Base-by-base conservation (phyloP, 2,888 invertebrate species). In the Myopa tessellatipennis region DNA sequence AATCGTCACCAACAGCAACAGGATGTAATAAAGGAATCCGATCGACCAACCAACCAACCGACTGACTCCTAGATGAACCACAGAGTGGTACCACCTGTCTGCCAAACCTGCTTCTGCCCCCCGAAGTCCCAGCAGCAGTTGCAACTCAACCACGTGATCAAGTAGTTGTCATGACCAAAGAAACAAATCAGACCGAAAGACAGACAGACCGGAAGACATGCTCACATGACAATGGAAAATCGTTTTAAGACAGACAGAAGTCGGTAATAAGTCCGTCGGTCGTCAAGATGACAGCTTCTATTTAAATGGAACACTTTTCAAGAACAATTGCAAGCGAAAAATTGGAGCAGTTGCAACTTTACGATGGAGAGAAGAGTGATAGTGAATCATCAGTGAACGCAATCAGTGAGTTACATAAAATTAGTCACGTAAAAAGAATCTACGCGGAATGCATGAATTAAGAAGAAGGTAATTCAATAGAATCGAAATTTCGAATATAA, bases 81-180 rank as follows among this genome's bases (percentile, higher is more conserved):
- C 18, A 10, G 18, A 58, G 16, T 58, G 6, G 18, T 6, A n/a
- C 63, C 70, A 77, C 55, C 55, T 52, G 14, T 69, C 76, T 38
- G n/a, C 38, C 34, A 45, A 58, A 65, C 16, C 58, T 12, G 4
- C 16, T 69, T 8, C 69, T 69, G 40, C 60, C 74, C 38, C 36
- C 68, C 40, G n/a, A 40, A 18, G 55, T 10, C 55, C 38, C 67
- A 68, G 52, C 58, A 36, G 26, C 61, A 18, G 61, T 26, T 75
- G 34, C 61, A 73, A 45, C 45, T 18, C 26, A 26, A 68, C 69
- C 60, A 26, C 69, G 75, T 75, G 75, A 75, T 75, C 58, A 75
- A 75, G 75, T 69, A 38, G 69, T 26, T 34, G 58, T 16, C 69
- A 36, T 14, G 34, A n/a, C 4, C 12, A 1, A 65, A 26, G 34